Conservation (phyloP, 1,140 invertebrate species). For the Battus philenor region DNA sequence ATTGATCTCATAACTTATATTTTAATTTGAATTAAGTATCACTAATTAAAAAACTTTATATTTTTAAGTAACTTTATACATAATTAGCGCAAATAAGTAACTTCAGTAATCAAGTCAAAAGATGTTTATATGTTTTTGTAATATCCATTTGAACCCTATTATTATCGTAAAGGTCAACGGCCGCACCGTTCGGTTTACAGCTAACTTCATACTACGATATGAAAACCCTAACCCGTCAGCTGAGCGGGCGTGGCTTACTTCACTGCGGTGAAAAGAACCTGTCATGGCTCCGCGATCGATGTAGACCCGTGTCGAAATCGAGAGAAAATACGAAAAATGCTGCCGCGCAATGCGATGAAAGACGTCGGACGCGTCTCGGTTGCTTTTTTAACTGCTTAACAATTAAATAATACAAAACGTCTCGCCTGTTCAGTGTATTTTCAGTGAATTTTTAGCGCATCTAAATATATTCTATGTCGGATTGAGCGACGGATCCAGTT, state of each 20-base stretch:
- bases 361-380: conserved; percentile 27
- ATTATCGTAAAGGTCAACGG: conserved; percentile 38
- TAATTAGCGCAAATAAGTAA: too few relatives aligned
- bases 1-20: too few relatives aligned
- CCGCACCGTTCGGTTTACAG: conserved; percentile 25
- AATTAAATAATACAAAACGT: conserved; percentile 37
- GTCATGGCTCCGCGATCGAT: conserved; percentile 70
- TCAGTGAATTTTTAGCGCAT: conserved; percentile 58
- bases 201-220: conserved; percentile 48
- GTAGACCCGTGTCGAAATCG: conserved; percentile 52
- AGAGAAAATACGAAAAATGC: conserved; percentile 63
- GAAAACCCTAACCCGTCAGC: conserved; percentile 62
- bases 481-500: conserved; percentile 48
- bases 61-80: too few relatives aligned
- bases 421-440: conserved; percentile 51
- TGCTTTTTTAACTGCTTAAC: conserved; percentile 33
- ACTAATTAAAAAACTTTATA: too few relatives aligned
- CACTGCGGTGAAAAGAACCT: conserved; percentile 57
- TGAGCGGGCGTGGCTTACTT: conserved; percentile 56
- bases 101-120: neutral
- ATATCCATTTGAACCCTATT: conserved; percentile 20
- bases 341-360: conserved; percentile 43
- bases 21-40: too few relatives aligned
- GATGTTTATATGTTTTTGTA: neutral
- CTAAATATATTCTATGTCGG: conserved; percentile 67